These are phyloP conservation scores for Euschistus heros DNA, from an alignment of 1,140 invertebrate species.

Conservation along the genomic window DNA sequence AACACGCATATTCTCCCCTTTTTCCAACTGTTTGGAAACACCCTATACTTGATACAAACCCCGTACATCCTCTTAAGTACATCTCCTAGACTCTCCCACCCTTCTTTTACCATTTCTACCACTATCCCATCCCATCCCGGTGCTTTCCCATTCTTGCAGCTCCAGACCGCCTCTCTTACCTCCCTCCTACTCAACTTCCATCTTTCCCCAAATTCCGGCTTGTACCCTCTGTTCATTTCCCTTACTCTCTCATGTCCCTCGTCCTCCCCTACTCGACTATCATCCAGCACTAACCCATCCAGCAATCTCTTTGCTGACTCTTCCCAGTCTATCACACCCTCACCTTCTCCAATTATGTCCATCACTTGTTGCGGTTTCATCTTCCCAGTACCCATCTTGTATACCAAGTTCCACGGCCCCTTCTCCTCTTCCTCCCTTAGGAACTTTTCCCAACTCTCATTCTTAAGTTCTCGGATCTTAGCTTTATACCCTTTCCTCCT, in stretches of 20 bases:
- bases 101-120: no score
- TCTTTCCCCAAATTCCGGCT: neutral
- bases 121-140: no score
- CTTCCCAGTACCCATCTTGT: neutral
- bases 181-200: neutral
- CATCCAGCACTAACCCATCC: neutral
- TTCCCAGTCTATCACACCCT: neutral
- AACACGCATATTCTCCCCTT: neutral
- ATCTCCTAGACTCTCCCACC: neutral
- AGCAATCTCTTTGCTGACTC: neutral
- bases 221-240: neutral
- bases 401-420: conserved; percentile 1
- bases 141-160: neutral
- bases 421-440: neutral
- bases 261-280: neutral
- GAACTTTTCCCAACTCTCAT: neutral
- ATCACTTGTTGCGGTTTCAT: neutral
- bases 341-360: neutral
- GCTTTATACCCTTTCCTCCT: neutral
- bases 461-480: neutral
- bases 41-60: neutral
- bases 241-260: neutral
- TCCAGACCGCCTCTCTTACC: neutral
- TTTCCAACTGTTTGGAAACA: neutral
- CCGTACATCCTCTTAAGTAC: neutral